Evolutionary conservation across 2,888 invertebrate species (phyloP).

Genomic region (Polymixis lichenea): DNA sequence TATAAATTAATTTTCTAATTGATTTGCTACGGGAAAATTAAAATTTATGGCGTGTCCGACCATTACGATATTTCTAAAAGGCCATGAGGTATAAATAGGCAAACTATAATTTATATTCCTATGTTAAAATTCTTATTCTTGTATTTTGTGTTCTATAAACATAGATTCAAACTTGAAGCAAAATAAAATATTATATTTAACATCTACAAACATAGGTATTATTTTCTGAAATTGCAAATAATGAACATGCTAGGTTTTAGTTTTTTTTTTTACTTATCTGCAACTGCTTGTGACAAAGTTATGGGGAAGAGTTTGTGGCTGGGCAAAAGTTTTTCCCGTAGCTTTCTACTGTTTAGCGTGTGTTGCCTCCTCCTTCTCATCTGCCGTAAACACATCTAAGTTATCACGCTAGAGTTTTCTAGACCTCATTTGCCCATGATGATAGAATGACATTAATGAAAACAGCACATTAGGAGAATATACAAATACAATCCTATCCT

Average conservation of each 20-base stretch:
- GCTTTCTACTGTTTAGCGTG: too few species aligned
- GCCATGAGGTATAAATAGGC: neutral
- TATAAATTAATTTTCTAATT: conserved; percentile 22
- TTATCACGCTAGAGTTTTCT: too few species aligned
- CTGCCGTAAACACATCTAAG: too few species aligned
- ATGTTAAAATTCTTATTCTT: neutral
- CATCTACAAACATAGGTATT: neutral
- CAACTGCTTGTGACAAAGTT: too few species aligned
- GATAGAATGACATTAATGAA: neutral
- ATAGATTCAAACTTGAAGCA: neutral
- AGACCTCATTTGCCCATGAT: too few species aligned
- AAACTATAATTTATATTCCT: neutral
- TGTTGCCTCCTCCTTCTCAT: too few species aligned
- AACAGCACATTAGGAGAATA: neutral
- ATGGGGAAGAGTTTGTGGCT: too few species aligned
- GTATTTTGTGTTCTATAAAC: conserved; percentile 1
- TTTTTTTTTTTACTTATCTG: too few species aligned
- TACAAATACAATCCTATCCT: neutral
- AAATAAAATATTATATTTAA: conserved; percentile 1
- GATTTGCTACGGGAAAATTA: conserved; percentile 37
- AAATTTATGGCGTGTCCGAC: conserved; percentile 13
- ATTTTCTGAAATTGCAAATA: neutral
- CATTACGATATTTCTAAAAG: conserved; percentile 6
- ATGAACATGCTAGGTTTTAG: neutral
- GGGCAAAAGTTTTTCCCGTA: too few species aligned